Evolutionary conservation across 1,140 invertebrate genomes (phyloP).

Genomic region (Temnothorax longispinosus): DNA sequence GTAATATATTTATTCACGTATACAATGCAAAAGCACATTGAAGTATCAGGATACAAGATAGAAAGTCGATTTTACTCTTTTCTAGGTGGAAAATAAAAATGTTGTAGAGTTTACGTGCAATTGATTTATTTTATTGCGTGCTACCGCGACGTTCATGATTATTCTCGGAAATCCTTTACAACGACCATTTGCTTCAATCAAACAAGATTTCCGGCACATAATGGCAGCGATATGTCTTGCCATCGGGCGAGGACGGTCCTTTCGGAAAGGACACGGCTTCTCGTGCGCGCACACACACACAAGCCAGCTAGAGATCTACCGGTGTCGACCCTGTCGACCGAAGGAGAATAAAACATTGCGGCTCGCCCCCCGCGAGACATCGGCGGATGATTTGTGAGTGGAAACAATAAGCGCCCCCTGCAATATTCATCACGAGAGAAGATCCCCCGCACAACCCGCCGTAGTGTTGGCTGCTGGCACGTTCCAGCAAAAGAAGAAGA

Average conservation of each 20-base stretch:
- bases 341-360: constrained; percentile 83
- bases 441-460: constrained; percentile 57
- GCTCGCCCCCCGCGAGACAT: constrained; percentile 82
- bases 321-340: constrained; percentile 73
- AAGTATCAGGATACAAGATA: background rate
- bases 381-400: constrained; percentile 85
- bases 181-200: constrained; percentile 16
- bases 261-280: background rate
- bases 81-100: background rate
- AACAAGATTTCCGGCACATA: constrained; percentile 55
- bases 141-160: background rate
- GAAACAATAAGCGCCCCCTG: constrained; percentile 85
- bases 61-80: background rate
- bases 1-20: background rate
- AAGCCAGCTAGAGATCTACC: constrained; percentile 47
- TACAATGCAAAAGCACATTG: background rate
- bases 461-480: constrained; percentile 69
- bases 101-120: constrained; percentile 5
- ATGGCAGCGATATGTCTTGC: constrained; percentile 67
- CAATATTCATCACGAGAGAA: constrained; percentile 83
- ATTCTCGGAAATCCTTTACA: constrained; percentile 31
- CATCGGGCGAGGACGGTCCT: constrained; percentile 48
- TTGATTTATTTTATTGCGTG: constrained; percentile 34
- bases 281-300: background rate
- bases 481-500: constrained; percentile 75